Evolutionary conservation across 1,140 invertebrate species (phyloP), one percentile per base, ranked within the genome.

Genomic region (Hylaeus anthracinus): DNA sequence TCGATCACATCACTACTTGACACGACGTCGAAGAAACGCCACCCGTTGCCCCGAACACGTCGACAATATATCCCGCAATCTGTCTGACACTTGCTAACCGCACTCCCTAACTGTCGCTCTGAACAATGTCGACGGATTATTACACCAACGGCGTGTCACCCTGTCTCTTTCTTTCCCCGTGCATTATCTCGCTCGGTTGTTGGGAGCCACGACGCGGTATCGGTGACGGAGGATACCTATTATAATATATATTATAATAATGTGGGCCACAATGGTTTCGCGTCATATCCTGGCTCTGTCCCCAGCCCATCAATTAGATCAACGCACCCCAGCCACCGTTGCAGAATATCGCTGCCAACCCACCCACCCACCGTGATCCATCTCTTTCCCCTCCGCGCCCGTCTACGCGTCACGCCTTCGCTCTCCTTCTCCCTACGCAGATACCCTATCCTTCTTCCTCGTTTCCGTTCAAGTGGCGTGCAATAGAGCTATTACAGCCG

Each of bases 201-300:
- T 48, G 8, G 5, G 45, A 48, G 45, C 45, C 45, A 48, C 45
- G 45, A 8, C 76, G 82, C 83, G 86, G 81, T 82, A 58, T 79
- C 80, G 65, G 67, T 82, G 66, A 41, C 60, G 67, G 81, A 86
- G 85, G 69, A 86, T 77, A 86, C 78, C 65, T 71, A 79, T 67
- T 86, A 81, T 76, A 81, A 88, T 83, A 83, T 88, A 82, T 84
- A 88, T 90, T 90, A 90, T 90, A 88, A 91, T 91, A 92, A 93
- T 91, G 87, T 89, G 88, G 84, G 87, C 87, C 84, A 93, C 92
- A 93, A 93, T 93, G 88, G 90, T 85, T 92, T 90, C 84, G 90
- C 92, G 92, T 93, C 92, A 93, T 89, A 93, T 93, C 92, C 92
- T 92, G 91, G 85, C 81, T 89, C 78, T 81, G 87, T 89, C 90